These are phyloP conservation scores for Ormyrus nitidulus DNA, from an alignment of 2,888 invertebrate genomes.

Conservation along the genomic window DNA sequence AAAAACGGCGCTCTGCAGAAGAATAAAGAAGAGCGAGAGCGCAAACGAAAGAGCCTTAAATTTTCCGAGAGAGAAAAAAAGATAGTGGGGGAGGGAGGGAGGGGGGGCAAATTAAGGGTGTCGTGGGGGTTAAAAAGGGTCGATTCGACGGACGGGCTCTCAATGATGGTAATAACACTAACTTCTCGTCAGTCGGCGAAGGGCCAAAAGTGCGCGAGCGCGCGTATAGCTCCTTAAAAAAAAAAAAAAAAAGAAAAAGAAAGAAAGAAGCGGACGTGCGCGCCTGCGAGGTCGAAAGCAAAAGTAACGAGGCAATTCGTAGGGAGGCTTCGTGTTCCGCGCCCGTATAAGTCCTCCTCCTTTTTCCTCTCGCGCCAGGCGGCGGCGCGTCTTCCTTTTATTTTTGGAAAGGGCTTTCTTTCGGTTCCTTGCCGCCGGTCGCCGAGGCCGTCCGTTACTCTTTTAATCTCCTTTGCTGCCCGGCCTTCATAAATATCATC, in stretches of 20 bases:
- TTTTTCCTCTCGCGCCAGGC: not conserved
- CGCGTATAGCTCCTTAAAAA: constrained; percentile 22
- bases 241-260: constrained; percentile 9
- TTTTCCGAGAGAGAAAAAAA: constrained; percentile 20
- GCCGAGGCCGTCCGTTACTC: not conserved
- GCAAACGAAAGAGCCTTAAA: constrained; percentile 17
- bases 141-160: constrained; percentile 60
- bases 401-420: not conserved
- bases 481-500: constrained; percentile 4
- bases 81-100: no score
- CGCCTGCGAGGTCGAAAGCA: constrained; percentile 34
- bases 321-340: constrained; percentile 38
- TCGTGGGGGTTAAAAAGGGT: constrained; percentile 57
- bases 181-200: constrained; percentile 65
- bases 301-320: constrained; percentile 54
- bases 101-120: constrained; percentile 64
- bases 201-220: constrained; percentile 16
- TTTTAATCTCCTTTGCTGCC: not conserved
- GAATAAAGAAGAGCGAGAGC: not conserved
- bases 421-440: not conserved
- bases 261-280: constrained; percentile 11
- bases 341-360: constrained; percentile 26
- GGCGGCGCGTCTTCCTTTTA: not conserved
- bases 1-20: not conserved
- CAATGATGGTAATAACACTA: constrained; percentile 70